Percentiles rank a stretch among this genome's conserved stretches.
Evolutionary conservation across 2,888 invertebrate species (phyloP).

Genomic region (Torymus auratus): DNA sequence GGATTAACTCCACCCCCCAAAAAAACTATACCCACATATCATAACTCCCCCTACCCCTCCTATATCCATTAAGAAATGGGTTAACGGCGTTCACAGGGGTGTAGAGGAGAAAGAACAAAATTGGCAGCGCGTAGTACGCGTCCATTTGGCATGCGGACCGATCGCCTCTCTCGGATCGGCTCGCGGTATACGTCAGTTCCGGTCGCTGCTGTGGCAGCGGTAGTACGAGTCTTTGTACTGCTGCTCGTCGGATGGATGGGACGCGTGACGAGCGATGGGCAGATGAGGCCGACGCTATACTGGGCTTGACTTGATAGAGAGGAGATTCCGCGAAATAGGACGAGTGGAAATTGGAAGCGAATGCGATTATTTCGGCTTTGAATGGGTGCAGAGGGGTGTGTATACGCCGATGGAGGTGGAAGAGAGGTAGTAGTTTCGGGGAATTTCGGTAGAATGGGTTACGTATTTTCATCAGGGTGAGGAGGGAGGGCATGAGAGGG

Average conservation of each 20-base stretch:
- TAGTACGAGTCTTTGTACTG: too few species aligned
- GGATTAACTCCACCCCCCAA: too few species aligned
- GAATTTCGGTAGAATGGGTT: too few species aligned
- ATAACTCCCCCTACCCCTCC: not conserved
- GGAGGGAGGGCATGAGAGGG: too few species aligned
- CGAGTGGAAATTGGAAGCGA: too few species aligned
- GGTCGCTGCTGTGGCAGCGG: not conserved
- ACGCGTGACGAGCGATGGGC: too few species aligned
- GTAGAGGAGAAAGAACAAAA: not conserved
- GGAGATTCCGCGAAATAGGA: not conserved
- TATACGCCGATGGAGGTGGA: too few species aligned
- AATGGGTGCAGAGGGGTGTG: too few species aligned
- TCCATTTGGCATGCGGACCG: constrained; percentile 36
- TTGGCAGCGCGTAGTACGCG: not conserved
- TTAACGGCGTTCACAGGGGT: not conserved
- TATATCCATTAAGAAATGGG: constrained; percentile 34
- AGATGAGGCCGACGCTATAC: not conserved
- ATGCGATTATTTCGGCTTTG: too few species aligned
- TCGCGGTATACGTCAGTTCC: constrained; percentile 8
- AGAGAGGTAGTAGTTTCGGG: too few species aligned
- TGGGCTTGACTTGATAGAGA: not conserved
- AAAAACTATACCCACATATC: not conserved
- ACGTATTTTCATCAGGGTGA: too few species aligned
- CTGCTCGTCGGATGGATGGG: too few species aligned
- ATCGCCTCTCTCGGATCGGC: not conserved